These are phyloP conservation scores for Alloplasta piceator DNA, from an alignment of 2,888 invertebrate genomes.

Conservation along the genomic window DNA sequence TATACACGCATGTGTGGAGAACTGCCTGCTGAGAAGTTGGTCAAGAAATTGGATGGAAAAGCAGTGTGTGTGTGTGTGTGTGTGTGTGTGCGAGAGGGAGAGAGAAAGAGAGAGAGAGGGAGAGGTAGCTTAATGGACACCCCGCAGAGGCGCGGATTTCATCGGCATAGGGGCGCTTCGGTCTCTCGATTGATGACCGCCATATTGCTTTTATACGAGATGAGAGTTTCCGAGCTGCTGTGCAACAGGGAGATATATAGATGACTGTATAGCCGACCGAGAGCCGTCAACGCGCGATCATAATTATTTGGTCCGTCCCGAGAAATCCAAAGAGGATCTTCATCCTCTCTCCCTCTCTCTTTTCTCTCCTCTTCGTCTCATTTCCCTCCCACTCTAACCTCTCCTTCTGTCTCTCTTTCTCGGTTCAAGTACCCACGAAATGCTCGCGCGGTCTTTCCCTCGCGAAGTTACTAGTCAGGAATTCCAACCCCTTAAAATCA, in stretches of 20 bases:
- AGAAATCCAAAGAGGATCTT: constrained; percentile 49
- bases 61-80: constrained; percentile 4
- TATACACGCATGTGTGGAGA: constrained; percentile 19
- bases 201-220: constrained; percentile 78
- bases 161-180: constrained; percentile 59
- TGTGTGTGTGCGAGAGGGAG: not conserved
- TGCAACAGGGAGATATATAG: constrained; percentile 46
- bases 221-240: constrained; percentile 68
- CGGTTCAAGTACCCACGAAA: constrained; percentile 1
- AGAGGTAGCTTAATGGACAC: constrained; percentile 72
- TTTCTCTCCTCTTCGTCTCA: constrained; percentile 31
- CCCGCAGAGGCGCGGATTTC: constrained; percentile 73
- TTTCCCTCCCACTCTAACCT: constrained; percentile 21
- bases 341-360: constrained; percentile 24
- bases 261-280: constrained; percentile 64
- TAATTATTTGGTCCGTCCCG: constrained; percentile 71
- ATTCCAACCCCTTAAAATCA: constrained; percentile 45
- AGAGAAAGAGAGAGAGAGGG: constrained; percentile 52
- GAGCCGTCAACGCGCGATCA: constrained; percentile 78
- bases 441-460: constrained; percentile 18
- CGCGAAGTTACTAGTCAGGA: constrained; percentile 58
- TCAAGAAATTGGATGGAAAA: constrained; percentile 38
- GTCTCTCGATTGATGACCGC: constrained; percentile 75
- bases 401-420: constrained; percentile 10
- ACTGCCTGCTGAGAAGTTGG: constrained; percentile 42